Evolutionary conservation across 2,113 vertebrate genomes (phyloP).

Genomic region (Colaptes auratus): DNA sequence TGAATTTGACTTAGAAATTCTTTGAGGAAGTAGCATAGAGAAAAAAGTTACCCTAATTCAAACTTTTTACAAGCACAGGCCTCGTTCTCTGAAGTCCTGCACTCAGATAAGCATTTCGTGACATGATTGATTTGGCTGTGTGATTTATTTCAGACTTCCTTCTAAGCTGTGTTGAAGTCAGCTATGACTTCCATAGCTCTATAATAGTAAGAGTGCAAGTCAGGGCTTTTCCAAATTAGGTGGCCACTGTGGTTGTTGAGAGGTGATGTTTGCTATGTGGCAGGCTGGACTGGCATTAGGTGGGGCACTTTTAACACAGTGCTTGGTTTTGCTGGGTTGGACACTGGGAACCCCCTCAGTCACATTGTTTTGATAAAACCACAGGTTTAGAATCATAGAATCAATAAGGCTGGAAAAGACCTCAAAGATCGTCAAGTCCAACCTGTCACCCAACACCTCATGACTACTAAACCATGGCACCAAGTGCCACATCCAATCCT

Average conservation of each 20-base stretch:
- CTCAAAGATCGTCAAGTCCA: too few species aligned
- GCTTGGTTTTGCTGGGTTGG: background rate
- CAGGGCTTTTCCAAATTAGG: background rate
- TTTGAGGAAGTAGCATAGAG: background rate
- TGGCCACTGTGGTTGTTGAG: background rate
- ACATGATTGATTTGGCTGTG: background rate
- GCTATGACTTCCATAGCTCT: background rate
- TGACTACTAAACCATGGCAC: too few species aligned
- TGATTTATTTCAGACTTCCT: background rate
- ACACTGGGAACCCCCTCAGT: background rate
- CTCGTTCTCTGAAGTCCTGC: background rate
- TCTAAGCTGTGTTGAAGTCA: background rate
- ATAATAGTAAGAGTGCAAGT: background rate
- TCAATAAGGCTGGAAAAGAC: too few species aligned
- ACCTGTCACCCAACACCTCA: too few species aligned
- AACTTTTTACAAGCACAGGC: background rate
- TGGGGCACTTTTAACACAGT: background rate
- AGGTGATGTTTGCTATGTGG: background rate
- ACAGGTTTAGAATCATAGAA: background rate
- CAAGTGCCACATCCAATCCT: too few species aligned
- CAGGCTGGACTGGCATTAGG: background rate
- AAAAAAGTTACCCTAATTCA: background rate
- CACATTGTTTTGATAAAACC: background rate
- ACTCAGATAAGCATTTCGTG: rapidly evolving
- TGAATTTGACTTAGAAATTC: background rate